A percentile compares a stretch with the other conserved stretches of the same genome.
Evolutionary conservation across 2,888 invertebrate genomes (phyloP).

Genomic region (Apotomis betuletana): DNA sequence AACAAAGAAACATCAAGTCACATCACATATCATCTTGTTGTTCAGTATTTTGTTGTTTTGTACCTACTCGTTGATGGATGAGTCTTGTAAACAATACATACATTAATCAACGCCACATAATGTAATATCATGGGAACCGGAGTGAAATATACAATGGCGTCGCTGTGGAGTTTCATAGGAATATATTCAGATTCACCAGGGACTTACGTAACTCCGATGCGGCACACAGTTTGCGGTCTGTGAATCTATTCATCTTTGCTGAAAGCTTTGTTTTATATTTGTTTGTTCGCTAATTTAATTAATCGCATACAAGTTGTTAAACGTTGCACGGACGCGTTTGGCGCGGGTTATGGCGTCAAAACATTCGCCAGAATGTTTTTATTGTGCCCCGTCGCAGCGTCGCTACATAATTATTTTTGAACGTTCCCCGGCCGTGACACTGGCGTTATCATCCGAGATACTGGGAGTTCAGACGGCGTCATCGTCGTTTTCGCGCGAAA

Average conservation of each 20-base stretch:
- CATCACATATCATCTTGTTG: constrained; percentile 36
- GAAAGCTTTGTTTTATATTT: constrained; percentile 9
- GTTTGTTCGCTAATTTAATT: constrained; percentile 7
- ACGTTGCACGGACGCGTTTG: constrained; percentile 43
- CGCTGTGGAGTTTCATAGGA: constrained; percentile 47
- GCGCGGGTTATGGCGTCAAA: constrained; percentile 50
- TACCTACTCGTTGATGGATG: constrained; percentile 37
- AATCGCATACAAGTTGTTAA: constrained; percentile 3
- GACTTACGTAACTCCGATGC: constrained; percentile 25
- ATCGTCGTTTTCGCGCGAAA: constrained; percentile 50
- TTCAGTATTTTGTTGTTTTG: constrained; percentile 17
- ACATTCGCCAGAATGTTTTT: constrained; percentile 50
- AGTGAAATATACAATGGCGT: constrained; percentile 53
- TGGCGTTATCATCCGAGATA: constrained; percentile 52
- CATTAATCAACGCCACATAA: constrained; percentile 44
- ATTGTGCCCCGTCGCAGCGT: constrained; percentile 55
- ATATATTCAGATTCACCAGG: constrained; percentile 27
- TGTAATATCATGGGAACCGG: constrained; percentile 41
- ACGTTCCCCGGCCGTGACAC: constrained; percentile 57
- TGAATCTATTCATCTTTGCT: constrained; percentile 20
- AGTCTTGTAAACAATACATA: constrained; percentile 46
- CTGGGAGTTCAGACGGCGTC: constrained; percentile 49
- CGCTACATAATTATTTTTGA: constrained; percentile 55
- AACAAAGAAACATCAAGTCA: constrained; percentile 17
- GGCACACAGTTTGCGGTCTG: constrained; percentile 3